A percentile compares a stretch with the other conserved stretches of the same genome.
phyloP scores from a whole-genome alignment of 2,888 invertebrate species.

The Muscina levida region DNA sequence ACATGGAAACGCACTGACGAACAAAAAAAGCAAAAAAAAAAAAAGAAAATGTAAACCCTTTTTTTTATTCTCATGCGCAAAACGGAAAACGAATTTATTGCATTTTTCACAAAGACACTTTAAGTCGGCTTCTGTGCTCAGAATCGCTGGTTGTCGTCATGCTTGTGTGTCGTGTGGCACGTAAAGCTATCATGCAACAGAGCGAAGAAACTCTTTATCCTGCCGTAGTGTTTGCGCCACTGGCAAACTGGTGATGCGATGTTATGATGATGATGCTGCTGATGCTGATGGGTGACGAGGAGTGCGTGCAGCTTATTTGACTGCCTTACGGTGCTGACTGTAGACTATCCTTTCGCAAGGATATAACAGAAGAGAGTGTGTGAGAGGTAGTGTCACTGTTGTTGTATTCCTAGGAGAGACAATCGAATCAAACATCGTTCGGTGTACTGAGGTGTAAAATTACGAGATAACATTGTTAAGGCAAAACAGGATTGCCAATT shows the following conservation, averaged over 20 bases:
- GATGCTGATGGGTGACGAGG: not conserved
- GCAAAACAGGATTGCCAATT: constrained; percentile 22
- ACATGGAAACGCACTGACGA: not conserved
- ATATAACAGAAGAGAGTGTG: not conserved
- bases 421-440: constrained; percentile 59
- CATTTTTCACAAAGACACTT: constrained; percentile 18
- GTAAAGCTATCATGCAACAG: constrained; percentile 51
- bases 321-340: not conserved
- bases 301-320: constrained; percentile 4
- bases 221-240: too few relatives aligned
- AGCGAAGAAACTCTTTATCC: not conserved
- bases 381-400: not conserved
- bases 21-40: not conserved
- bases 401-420: constrained; percentile 34
- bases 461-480: constrained; percentile 58
- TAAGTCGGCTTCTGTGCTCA: not conserved
- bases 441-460: constrained; percentile 63
- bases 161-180: constrained; percentile 54
- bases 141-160: constrained; percentile 17
- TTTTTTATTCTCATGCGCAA: not conserved
- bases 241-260: not conserved
- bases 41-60: constrained; percentile 1
- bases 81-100: constrained; percentile 27
- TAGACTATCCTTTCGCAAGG: not conserved
- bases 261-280: not conserved